Base-by-base conservation (phyloP, 2,113 vertebrate genomes). In the Phylloscopus trochiloides region DNA sequence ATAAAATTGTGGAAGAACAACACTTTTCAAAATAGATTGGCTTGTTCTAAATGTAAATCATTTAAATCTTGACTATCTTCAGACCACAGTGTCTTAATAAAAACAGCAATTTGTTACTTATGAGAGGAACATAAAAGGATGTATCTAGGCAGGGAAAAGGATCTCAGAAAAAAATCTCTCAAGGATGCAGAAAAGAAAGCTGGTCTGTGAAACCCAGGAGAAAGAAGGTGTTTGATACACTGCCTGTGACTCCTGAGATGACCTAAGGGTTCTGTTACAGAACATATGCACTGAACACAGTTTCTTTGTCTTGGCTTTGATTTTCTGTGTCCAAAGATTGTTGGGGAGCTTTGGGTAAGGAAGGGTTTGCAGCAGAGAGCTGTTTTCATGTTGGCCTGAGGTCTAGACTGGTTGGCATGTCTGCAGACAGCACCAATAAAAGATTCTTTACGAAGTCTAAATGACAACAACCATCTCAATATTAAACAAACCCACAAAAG, bases 301-400 rank as follows among this genome's bases (percentile, higher is more conserved):
- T 85, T 95, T 75, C 65, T 96, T 75, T 72, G 79, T 62, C 92
- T 84, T 86, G 72, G 47, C 72, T 95, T 97, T 93, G 70, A 91
- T 96, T 91, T 78, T 82, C 29, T 61, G 20, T 72, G 70, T 68
- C 94, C 81, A 90, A 43, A 78, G 73, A 59, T 25, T 81, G 57
- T 38, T 63, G 36, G 40, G 29, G 38, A 93, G 77, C 65, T 90
- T 72, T 93, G 43, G 77, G 61, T 87, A 85, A 75, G 81, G 57
- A 78, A 52, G 45, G 11, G 29, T 62, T 91, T 88, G 70, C 42
- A 79, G 63, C n/a, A 88, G n/a, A 88, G 66, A 63, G 68, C 24
- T 68, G 67, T 73, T 76, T 75, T 79, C 71, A 86, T 50, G 32
- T 55, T 70, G 88, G 78, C 54, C 78, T 77, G 55, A 91, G 89